Percentiles rank a stretch among this genome's conserved stretches.
Conservation (phyloP, 2,888 invertebrate genomes). For the Xestoiulus laeticollis region DNA sequence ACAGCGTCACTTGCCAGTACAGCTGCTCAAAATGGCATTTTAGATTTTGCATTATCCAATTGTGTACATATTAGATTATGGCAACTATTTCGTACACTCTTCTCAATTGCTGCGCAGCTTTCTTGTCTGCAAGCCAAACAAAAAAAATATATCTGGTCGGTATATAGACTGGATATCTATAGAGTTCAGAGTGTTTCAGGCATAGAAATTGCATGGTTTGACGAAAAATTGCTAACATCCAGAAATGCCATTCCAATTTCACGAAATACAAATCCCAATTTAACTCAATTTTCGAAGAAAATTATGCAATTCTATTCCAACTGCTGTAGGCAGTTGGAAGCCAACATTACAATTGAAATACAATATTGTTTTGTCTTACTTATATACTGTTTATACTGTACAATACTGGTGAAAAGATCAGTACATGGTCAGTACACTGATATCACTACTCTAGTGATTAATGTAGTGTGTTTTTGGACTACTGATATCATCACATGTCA, state of each 20-base stretch:
- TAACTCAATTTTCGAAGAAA: not conserved
- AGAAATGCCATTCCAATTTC: not conserved
- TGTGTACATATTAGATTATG: conserved; percentile 4
- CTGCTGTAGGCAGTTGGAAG: not conserved
- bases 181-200: not conserved
- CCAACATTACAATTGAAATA: not conserved
- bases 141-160: not conserved
- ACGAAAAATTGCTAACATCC: too few relatives aligned
- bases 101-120: not conserved
- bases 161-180: not conserved
- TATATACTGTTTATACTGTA: too few relatives aligned
- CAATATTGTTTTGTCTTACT: too few relatives aligned
- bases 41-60: conserved; percentile 35
- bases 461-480: too few relatives aligned
- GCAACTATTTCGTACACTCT: not conserved
- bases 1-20: conserved; percentile 4
- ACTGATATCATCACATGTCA: too few relatives aligned
- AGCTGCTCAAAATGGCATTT: conserved; percentile 18
- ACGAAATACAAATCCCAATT: not conserved
- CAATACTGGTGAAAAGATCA: too few relatives aligned
- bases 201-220: too few relatives aligned
- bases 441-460: too few relatives aligned
- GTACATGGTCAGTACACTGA: too few relatives aligned
- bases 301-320: not conserved
- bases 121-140: not conserved